Conservation (phyloP, 1,140 invertebrate species). For the Anthonomus grandis region DNA sequence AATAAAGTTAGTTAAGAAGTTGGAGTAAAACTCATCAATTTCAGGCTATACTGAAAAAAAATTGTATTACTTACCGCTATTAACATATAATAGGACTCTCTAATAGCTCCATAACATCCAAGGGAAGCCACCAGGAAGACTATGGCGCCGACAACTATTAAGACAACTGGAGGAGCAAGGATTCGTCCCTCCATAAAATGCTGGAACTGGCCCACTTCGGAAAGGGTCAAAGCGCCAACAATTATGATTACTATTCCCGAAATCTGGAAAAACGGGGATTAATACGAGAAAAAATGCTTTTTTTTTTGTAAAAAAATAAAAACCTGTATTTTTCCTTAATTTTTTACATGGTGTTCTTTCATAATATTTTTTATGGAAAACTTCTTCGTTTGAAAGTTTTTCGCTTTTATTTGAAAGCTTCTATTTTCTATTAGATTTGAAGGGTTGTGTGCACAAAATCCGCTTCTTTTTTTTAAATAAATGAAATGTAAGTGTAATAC, state of each 20-base stretch:
- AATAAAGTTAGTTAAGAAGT: too few relatives aligned
- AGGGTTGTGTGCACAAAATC: too few relatives aligned
- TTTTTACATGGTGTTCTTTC: neutral
- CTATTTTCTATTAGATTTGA: too few relatives aligned
- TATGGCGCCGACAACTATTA: constrained; percentile 64
- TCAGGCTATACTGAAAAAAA: too few relatives aligned
- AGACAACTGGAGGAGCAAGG: constrained; percentile 58
- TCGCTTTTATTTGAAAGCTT: too few relatives aligned
- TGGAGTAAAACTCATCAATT: too few relatives aligned
- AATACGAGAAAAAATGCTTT: neutral
- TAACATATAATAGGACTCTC: constrained; percentile 64
- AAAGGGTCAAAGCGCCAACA: constrained; percentile 56
- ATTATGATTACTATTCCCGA: constrained; percentile 60
- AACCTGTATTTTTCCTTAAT: neutral
- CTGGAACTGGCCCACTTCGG: constrained; percentile 56
- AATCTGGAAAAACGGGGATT: constrained; percentile 48
- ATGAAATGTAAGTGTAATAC: too few relatives aligned
- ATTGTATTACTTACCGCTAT: constrained; percentile 56
- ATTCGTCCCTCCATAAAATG: constrained; percentile 59
- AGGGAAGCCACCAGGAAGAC: constrained; percentile 68
- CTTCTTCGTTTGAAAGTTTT: too few relatives aligned
- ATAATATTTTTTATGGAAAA: too few relatives aligned
- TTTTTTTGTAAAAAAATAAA: too few relatives aligned
- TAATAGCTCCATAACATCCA: constrained; percentile 73
- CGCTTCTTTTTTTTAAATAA: too few relatives aligned